phyloP scores from a whole-genome alignment of 2,113 vertebrate genomes.

The Centrocercus urophasianus region DNA sequence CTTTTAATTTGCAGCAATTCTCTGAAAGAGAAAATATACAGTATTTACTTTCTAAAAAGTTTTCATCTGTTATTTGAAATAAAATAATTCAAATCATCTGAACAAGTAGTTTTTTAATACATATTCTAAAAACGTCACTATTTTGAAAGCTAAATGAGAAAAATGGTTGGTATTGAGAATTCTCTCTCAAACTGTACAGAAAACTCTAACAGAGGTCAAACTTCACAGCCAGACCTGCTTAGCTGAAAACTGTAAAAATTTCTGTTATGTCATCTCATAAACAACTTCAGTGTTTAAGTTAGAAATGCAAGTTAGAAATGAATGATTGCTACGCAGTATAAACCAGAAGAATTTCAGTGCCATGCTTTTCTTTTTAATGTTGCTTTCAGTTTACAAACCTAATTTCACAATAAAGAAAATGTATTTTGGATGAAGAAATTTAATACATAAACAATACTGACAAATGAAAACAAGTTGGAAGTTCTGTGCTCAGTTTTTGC shows the following conservation, averaged over 20 bases:
- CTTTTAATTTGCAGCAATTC: slow-evolving; percentile 8
- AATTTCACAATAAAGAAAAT: not conserved
- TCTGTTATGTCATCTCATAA: not conserved
- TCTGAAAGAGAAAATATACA: not conserved
- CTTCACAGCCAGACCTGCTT: not conserved
- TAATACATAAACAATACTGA: not conserved
- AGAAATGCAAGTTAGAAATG: not conserved
- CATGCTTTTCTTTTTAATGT: not conserved
- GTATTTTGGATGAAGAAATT: not conserved
- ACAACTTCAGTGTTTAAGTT: not conserved
- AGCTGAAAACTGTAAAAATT: not conserved
- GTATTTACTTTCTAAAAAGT: not conserved
- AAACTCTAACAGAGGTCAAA: not conserved
- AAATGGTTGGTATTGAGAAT: not conserved
- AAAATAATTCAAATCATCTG: not conserved
- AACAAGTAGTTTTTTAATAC: not conserved
- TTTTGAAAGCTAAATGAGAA: not conserved
- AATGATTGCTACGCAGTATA: not conserved
- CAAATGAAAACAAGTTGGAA: not conserved
- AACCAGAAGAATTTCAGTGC: not conserved
- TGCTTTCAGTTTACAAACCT: not conserved
- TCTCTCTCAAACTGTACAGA: not conserved
- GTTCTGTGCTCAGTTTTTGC: not conserved
- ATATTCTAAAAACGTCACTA: not conserved
- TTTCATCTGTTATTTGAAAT: not conserved